Evolutionary conservation across 2,888 invertebrate species (phyloP).

Genomic region (Dicyrtomina minuta): DNA sequence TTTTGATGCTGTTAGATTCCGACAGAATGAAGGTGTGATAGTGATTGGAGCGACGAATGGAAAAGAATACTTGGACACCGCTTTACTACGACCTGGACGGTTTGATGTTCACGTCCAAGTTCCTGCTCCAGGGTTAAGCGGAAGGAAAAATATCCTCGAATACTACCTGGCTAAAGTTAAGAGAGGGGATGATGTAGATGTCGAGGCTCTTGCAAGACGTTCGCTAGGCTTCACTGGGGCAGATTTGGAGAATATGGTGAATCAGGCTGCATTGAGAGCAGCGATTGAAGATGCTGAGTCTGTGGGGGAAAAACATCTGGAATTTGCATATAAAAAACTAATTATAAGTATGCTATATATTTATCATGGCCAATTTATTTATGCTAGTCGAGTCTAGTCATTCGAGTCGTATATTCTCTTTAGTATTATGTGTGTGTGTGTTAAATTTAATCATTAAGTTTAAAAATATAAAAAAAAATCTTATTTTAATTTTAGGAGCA

Average conservation of each 20-base stretch:
- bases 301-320: slow-evolving; percentile 91
- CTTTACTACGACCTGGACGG: slow-evolving; percentile 88
- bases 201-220: slow-evolving; percentile 79
- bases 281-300: slow-evolving; percentile 86
- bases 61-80: slow-evolving; percentile 92
- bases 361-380: no score
- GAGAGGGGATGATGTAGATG: slow-evolving; percentile 66
- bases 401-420: no score
- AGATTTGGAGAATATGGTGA: slow-evolving; percentile 96
- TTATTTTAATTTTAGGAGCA: slow-evolving; percentile 63
- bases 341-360: no score
- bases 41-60: slow-evolving; percentile 97
- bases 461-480: neutral
- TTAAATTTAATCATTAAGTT: neutral
- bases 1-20: slow-evolving; percentile 62
- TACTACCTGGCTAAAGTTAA: slow-evolving; percentile 82
- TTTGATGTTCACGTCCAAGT: slow-evolving; percentile 91
- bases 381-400: no score
- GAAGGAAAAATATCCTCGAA: slow-evolving; percentile 86
- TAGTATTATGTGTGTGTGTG: neutral
- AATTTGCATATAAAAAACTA: no score
- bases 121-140: slow-evolving; percentile 86
- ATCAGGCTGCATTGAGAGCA: slow-evolving; percentile 77
- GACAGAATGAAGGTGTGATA: slow-evolving; percentile 93
- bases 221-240: slow-evolving; percentile 99